Conservation (phyloP, 2,113 vertebrate species). For the Poeciliopsis turrubarensis region DNA sequence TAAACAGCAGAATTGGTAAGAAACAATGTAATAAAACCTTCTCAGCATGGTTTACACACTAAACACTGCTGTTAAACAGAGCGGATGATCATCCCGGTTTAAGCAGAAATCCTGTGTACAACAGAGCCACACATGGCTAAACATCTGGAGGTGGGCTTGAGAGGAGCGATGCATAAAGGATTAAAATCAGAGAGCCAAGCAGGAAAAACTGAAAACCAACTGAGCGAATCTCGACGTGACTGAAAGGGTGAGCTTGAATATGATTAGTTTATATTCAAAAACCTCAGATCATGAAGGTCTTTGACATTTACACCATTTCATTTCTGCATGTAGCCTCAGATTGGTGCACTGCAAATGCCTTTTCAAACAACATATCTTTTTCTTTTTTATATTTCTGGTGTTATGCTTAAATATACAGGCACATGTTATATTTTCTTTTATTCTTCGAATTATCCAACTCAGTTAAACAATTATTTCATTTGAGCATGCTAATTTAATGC, state of each 20-base stretch:
- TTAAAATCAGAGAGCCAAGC: constrained; percentile 41
- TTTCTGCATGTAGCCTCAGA: not conserved
- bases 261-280: not conserved
- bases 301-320: not conserved
- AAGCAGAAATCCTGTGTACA: constrained; percentile 36
- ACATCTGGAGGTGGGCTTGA: constrained; percentile 60
- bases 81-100: constrained; percentile 44
- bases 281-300: not conserved
- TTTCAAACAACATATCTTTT: no score
- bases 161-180: constrained; percentile 34
- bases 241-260: not conserved
- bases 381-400: no score
- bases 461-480: no score
- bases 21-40: not conserved
- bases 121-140: constrained; percentile 33
- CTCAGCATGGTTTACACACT: constrained; percentile 51
- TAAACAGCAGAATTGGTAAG: not conserved
- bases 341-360: not conserved
- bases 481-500: no score
- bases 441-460: no score
- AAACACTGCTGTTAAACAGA: constrained; percentile 41
- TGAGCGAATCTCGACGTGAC: constrained; percentile 10
- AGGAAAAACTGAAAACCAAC: constrained; percentile 2
- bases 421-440: no score
- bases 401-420: no score